A percentile compares a stretch with the other conserved stretches of the same genome.
phyloP scores from a whole-genome alignment of 2,113 vertebrate species.

The Ibidorhyncha struthersii region DNA sequence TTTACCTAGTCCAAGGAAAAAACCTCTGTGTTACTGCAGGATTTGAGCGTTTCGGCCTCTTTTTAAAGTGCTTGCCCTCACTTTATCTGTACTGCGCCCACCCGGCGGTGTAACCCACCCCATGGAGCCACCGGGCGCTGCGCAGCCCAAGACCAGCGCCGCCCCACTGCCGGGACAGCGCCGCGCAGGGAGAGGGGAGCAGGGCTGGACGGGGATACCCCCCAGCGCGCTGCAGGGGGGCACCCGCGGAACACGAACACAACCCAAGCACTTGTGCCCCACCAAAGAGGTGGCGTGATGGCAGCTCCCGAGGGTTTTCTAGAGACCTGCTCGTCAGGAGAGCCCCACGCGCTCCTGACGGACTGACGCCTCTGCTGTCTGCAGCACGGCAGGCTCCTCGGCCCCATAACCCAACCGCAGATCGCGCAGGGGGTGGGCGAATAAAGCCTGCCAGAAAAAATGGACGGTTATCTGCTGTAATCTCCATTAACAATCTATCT shows the following conservation, averaged over 20 bases:
- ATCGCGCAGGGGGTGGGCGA: fast-evolving
- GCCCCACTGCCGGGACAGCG: neutral
- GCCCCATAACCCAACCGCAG: fast-evolving
- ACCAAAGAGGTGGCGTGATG: fast-evolving
- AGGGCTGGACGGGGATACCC: neutral
- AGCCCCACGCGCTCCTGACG: fast-evolving
- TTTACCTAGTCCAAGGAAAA: neutral
- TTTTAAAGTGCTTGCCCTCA: neutral
- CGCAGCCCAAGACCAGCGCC: too few species aligned
- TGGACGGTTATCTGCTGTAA: neutral
- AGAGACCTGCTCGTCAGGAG: neutral
- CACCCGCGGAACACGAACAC: fast-evolving
- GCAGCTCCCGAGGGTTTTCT: neutral
- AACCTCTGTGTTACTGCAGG: neutral
- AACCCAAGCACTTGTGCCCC: fast-evolving
- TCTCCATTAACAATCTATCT: neutral
- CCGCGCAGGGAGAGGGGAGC: neutral
- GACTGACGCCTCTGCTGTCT: fast-evolving
- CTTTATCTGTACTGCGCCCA: too few species aligned
- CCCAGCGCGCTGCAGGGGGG: neutral
- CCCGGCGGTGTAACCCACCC: fast-evolving
- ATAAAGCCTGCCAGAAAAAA: neutral
- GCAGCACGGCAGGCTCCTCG: neutral
- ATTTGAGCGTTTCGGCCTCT: neutral
- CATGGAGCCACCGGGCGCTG: too few species aligned